Base-by-base conservation (phyloP, 2,888 invertebrate genomes). In the Blera fallax region DNA sequence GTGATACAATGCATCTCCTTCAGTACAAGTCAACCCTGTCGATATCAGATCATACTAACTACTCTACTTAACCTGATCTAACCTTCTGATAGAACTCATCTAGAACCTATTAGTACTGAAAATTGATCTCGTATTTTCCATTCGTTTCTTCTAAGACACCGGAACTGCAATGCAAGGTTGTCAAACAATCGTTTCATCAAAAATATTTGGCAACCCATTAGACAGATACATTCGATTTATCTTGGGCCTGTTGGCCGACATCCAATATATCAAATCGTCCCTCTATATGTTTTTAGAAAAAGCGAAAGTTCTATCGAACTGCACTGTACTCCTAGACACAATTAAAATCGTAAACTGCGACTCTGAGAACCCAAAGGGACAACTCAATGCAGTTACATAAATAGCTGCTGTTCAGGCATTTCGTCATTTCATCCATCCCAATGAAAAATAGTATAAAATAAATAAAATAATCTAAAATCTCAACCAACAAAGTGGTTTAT, bases 401-500 rank as follows among this genome's bases (percentile, higher is more conserved):
- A 76, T 45, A 67, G n/a, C 11, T 18, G 18, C 10, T 16, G 14
- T 40, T 48, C 1, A 45, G 34, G 6, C 32, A 21, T 74, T 79
- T 70, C 74, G 69, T 74, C 74, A 84, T 79, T 40, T 67, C 18
- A 34, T 29, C 5, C 18, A 34, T 29, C 5, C 11, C 27, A 69
- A 43, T 29, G 43, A 54, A 52, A 16, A 40, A 7, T 37, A 14
- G 0, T n/a, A 18, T 0, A 40, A 37, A 54, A 56, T 45, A 54
- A 54, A 54, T 11, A 69, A 43, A 54, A 69, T 27, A n/a, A n/a
- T 18, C 16, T 32, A 4, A n/a, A 72, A 90, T 87, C 67, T 85
- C 87, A 88, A 88, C 87, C 84, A 89, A 83, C 87, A 78, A 67
- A 72, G 78, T 67, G 83, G 83, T 74, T 74, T 80, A 18, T 73